Evolutionary conservation across 2,797 vertebrate genomes (phyloP).

Genomic region (Natrix natrix): DNA sequence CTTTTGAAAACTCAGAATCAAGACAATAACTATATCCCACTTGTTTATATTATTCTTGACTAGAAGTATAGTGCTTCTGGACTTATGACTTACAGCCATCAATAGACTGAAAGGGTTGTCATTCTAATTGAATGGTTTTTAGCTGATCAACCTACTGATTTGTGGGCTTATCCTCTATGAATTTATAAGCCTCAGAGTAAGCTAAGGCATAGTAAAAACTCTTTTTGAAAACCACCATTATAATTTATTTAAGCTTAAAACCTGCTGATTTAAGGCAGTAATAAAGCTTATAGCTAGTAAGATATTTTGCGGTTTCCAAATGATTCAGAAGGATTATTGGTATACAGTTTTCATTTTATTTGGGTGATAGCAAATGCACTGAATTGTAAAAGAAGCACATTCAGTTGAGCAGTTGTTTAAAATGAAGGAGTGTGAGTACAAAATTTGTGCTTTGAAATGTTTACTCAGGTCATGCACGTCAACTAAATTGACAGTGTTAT

Average conservation of each 20-base stretch:
- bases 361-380: constrained; percentile 52
- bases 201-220: neutral
- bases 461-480: constrained; percentile 67
- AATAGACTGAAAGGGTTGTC: neutral
- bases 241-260: neutral
- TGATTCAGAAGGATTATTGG: constrained; percentile 37
- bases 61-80: neutral
- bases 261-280: neutral
- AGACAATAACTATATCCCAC: neutral
- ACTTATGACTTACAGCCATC: neutral
- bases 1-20: neutral
- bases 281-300: neutral
- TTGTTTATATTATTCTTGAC: neutral
- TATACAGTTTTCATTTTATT: constrained; percentile 38
- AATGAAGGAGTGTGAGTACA: constrained; percentile 34
- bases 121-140: neutral
- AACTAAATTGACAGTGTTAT: constrained; percentile 69
- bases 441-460: constrained; percentile 60
- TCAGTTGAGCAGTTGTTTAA: constrained; percentile 64
- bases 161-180: neutral
- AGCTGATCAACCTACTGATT: neutral
- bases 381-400: constrained; percentile 56
- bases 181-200: neutral
- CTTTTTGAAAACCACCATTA: neutral
- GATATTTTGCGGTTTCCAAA: constrained; percentile 20